phyloP scores from a whole-genome alignment of 2,888 invertebrate species.

The Xestobium rufovillosum region DNA sequence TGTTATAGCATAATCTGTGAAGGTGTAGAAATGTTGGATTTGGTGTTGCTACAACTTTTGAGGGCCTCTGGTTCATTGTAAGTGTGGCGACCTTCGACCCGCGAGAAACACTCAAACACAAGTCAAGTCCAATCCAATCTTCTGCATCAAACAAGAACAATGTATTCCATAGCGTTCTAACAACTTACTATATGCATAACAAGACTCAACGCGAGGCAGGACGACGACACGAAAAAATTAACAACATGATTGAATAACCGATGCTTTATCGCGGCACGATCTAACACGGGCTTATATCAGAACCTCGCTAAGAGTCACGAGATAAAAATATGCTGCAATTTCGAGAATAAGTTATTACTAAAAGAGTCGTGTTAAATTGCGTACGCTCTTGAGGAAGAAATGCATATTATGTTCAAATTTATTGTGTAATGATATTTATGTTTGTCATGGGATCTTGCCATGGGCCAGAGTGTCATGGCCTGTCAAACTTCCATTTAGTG shows the following conservation, averaged over 20 bases:
- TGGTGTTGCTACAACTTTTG: slow-evolving; percentile 10
- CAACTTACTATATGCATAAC: slow-evolving; percentile 21
- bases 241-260: slow-evolving; percentile 20
- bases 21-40: too few relatives aligned
- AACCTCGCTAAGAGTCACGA: slow-evolving; percentile 17
- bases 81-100: slow-evolving; percentile 22
- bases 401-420: too few relatives aligned
- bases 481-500: too few relatives aligned
- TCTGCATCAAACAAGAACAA: slow-evolving; percentile 22
- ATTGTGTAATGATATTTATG: too few relatives aligned
- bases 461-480: too few relatives aligned
- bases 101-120: slow-evolving; percentile 21
- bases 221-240: slow-evolving; percentile 19
- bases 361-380: too few relatives aligned
- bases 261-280: slow-evolving; percentile 20
- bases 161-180: slow-evolving; percentile 19
- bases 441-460: too few relatives aligned
- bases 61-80: slow-evolving; percentile 17
- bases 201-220: slow-evolving; percentile 18
- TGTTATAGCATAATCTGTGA: too few relatives aligned
- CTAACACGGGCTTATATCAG: slow-evolving; percentile 16
- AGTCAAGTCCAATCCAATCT: slow-evolving; percentile 22
- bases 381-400: too few relatives aligned
- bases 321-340: too few relatives aligned
- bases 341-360: too few relatives aligned